Base-by-base conservation (phyloP, 2,797 vertebrate species). In the Phyllotis vaccarum region DNA sequence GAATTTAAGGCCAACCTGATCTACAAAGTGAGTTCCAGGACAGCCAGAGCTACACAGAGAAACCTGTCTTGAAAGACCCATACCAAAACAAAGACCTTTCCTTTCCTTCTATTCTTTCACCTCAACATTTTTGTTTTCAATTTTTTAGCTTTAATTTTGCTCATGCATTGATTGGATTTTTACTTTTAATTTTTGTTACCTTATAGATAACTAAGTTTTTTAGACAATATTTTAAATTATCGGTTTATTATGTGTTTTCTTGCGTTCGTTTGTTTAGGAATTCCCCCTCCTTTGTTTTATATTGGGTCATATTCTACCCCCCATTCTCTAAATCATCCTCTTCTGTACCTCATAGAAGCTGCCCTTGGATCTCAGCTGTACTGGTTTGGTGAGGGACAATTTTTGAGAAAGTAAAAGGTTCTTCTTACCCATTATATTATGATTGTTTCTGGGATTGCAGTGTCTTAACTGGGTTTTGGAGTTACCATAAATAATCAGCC, bases 381-480 rank as follows among this genome's bases (percentile, higher is more conserved):
- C 3, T 49, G 58, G 40, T 83, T 60, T 83, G 62, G 60, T 85
- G 58, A 66, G 40, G 29, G 17, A 43, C 10, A 85, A 5, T 85
- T 66, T 64, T 43, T 85, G 60, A 49, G 43, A 85, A 66, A 85
- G 60, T 66, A 19, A 49, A 66, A 66, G 40, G 40, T 64, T 64
- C 40, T 83, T 34, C 9, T 49, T 46, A 31, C 5, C 37, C 3
- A 43, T 79, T 46, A 46, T 83, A 13, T 49, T 85, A 6, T 85
- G 29, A 22, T 49, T 64, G 2, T 46, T 66, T 9, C 24, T 66
- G 82, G 43, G 17, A 85, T 49, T 17, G 17, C 13, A 83, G 8
- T 16, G 31, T 95, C 34, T 40, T 86, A 89, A 81, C 49, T 75
- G 58, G 16, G 31, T 91, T 92, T 79, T 85, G n/a, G 54, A 82